Conservation (phyloP, 92 coral and sea anemone genomes). For the Isaurus tuberculatus region DNA sequence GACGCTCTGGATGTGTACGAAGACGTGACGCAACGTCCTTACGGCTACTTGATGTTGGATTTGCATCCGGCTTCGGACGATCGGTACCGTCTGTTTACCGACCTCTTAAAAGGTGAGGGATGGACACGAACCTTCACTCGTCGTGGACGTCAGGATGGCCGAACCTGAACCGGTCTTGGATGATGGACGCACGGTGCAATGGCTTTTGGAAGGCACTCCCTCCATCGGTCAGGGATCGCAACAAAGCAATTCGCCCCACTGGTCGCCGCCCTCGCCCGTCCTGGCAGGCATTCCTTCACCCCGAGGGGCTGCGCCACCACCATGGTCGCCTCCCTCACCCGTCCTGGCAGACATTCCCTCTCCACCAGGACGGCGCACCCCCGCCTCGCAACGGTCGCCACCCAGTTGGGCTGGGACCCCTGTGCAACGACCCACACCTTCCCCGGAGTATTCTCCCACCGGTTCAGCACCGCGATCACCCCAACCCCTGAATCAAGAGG, state of each 20-base stretch:
- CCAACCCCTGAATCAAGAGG: slow-evolving; percentile 18
- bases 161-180: background rate
- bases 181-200: slow-evolving; percentile 3
- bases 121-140: slow-evolving; percentile 51
- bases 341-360: background rate
- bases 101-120: slow-evolving; percentile 43
- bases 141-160: background rate
- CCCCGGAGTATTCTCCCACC: slow-evolving; percentile 15
- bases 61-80: slow-evolving; percentile 52
- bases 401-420: slow-evolving; percentile 31
- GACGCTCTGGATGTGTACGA: slow-evolving; percentile 31
- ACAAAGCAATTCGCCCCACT: too few relatives aligned
- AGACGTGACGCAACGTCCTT: slow-evolving; percentile 44
- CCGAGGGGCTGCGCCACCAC: background rate
- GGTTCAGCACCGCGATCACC: background rate
- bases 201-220: slow-evolving; percentile 9
- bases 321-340: background rate
- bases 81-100: slow-evolving; percentile 50
- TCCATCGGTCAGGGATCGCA: too few relatives aligned
- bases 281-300: too few relatives aligned
- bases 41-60: slow-evolving; percentile 56
- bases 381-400: background rate
- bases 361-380: slow-evolving; percentile 10
- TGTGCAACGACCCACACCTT: slow-evolving; percentile 7
- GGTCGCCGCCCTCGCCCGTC: too few relatives aligned